Evolutionary conservation across 2,888 invertebrate species (phyloP).

Genomic region (Oscheius onirici): DNA sequence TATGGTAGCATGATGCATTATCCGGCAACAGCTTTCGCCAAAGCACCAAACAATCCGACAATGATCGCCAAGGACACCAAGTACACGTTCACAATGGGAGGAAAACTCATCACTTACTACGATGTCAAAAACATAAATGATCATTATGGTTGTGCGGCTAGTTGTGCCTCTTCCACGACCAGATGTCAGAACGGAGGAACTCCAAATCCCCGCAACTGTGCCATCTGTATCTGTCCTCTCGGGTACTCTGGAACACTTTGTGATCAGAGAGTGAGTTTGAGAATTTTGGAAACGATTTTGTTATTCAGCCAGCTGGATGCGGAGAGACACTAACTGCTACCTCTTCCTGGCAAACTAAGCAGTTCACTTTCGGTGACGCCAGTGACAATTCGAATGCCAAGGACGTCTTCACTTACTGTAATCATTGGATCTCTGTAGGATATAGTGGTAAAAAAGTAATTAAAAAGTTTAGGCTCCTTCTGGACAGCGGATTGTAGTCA

Average conservation of each 20-base stretch:
- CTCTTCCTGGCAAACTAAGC: conserved; percentile 33
- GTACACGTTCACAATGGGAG: conserved; percentile 21
- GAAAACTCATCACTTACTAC: background rate
- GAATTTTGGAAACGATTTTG: background rate
- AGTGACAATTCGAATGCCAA: conserved; percentile 21
- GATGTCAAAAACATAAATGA: conserved; percentile 22
- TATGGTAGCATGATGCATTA: conserved; percentile 21
- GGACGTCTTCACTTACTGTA: conserved; percentile 32
- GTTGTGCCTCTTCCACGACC: conserved; percentile 11
- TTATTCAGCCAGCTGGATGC: conserved; percentile 35
- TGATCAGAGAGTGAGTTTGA: background rate
- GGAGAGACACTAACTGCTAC: conserved; percentile 44
- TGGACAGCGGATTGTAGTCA: conserved; percentile 39
- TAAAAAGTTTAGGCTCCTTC: conserved; percentile 39
- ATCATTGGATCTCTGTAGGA: conserved; percentile 17
- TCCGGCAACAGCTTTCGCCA: background rate
- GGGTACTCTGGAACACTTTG: background rate
- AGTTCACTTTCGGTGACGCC: conserved; percentile 39
- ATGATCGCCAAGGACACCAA: conserved; percentile 12
- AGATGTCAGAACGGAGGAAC: conserved; percentile 31
- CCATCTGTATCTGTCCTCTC: background rate
- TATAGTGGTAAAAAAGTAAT: background rate
- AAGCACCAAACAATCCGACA: background rate
- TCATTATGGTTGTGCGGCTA: conserved; percentile 17
- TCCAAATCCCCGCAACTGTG: background rate